These are phyloP conservation scores for Limenitis camilla DNA, from an alignment of 2,888 invertebrate species.

Conservation along the genomic window DNA sequence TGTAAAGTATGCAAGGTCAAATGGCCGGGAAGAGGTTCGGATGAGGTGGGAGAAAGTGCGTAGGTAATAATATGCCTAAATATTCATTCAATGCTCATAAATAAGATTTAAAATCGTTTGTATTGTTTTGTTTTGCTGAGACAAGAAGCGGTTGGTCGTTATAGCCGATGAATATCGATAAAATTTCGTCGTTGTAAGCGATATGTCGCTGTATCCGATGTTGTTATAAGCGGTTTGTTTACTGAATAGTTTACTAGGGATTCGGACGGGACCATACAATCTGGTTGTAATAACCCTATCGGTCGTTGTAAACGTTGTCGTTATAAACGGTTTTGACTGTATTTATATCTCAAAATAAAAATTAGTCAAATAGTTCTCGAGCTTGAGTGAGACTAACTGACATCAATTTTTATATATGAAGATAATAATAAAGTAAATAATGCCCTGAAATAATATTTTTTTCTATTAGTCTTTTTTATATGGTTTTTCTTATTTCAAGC, in stretches of 20 bases:
- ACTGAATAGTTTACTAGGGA: too few species aligned
- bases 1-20: background rate
- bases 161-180: slow-evolving; percentile 21
- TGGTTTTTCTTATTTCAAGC: too few species aligned
- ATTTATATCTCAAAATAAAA: too few species aligned
- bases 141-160: slow-evolving; percentile 24
- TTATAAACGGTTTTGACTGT: too few species aligned
- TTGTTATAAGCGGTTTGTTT: slow-evolving; percentile 18
- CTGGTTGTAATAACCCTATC: slow-evolving; percentile 19
- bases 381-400: too few species aligned
- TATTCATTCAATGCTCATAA: slow-evolving; percentile 16
- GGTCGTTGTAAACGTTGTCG: slow-evolving; percentile 19
- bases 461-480: too few species aligned
- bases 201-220: slow-evolving; percentile 26
- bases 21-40: slow-evolving; percentile 11
- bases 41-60: slow-evolving; percentile 16
- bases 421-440: too few species aligned
- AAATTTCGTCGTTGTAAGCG: slow-evolving; percentile 24
- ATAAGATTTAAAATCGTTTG: slow-evolving; percentile 26
- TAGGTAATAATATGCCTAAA: background rate
- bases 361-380: too few species aligned
- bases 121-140: slow-evolving; percentile 6
- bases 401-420: too few species aligned
- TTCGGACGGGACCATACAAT: slow-evolving; percentile 11
- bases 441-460: too few species aligned